Conservation (phyloP, 2,113 vertebrate species). For the Hypocryptadius cinnamomeus region DNA sequence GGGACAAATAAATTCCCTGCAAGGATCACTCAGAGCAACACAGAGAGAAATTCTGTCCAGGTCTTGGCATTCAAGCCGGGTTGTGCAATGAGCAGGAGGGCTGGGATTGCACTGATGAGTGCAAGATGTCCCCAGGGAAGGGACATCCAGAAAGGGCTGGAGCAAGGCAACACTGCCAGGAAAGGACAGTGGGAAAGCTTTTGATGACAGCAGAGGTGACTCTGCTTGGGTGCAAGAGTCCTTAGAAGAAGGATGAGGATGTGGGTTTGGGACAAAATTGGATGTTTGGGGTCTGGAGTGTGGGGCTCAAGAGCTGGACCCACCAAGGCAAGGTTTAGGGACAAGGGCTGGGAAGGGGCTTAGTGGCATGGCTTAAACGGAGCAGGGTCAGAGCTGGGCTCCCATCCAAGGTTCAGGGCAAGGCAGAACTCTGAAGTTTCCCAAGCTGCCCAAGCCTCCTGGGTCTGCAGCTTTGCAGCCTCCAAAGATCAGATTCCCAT, state of each 20-base stretch:
- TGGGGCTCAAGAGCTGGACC: background rate
- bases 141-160: background rate
- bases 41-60: background rate
- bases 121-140: background rate
- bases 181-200: background rate
- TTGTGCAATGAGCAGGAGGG: background rate
- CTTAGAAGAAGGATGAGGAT: background rate
- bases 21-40: background rate
- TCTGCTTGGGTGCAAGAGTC: background rate
- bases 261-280: background rate
- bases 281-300: background rate
- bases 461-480: background rate
- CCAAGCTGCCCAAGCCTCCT: slow-evolving; percentile 8
- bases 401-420: background rate
- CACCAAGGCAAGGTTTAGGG: background rate
- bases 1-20: background rate
- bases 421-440: background rate
- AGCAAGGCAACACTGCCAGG: background rate
- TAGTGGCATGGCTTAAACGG: fast-evolving
- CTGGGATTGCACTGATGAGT: background rate
- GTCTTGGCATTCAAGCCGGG: fast-evolving
- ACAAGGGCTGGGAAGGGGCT: background rate
- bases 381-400: slow-evolving; percentile 5
- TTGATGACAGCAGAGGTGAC: background rate
- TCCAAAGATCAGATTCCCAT: slow-evolving; percentile 6